Evolutionary conservation across 2,797 vertebrate species (phyloP), one percentile per base, ranked within the genome.

Genomic region (Melanotaenia maccullochi): DNA sequence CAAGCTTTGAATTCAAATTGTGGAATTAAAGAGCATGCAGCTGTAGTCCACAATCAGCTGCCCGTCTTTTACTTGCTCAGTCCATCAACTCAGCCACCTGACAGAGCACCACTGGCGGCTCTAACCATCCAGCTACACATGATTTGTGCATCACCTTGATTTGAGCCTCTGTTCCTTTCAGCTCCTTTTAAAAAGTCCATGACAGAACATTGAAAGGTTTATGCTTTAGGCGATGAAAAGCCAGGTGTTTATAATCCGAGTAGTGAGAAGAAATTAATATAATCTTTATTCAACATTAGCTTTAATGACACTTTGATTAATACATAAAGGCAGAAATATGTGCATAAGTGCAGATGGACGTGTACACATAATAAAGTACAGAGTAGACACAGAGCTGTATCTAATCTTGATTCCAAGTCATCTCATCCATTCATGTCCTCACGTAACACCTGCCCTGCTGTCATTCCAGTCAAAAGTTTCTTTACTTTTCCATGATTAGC

Each of bases 1-100:
- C 88, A 82, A 67, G 72, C 78, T 79, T 68, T 76, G 83, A 85
- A 86, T 90, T 89, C 73, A 88, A 86, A 91, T 78, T 67, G 82
- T 22, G 22, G 66, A 73, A 90, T 89, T 87, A 90, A 74, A 71
- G 72, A 74, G 47, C 22, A 35, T 78, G 65, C 76, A 55, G 76
- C 59, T 9, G 9, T 32, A 54, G 70, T 79, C 70, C 75, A 32
- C 44, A 5, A 42, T 64, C 55, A 4, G 51, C 64, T 62, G 6
- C 7, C 65, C 73, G 63, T 82, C 66, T 77, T 88, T 89, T 70
- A 83, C 80, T 85, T 81, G 79, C 44, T 49, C 44, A 49, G 9
- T 79, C 79, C 69, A 71, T 68, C 20, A 5, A 64, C 33, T 49
- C 64, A 28, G 7, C 70, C 25, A 4, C 16, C 63, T 83, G 81